Percentiles rank a stretch among this genome's conserved stretches.
Evolutionary conservation across 2,888 invertebrate species (phyloP).

Genomic region (Apantesis nais): DNA sequence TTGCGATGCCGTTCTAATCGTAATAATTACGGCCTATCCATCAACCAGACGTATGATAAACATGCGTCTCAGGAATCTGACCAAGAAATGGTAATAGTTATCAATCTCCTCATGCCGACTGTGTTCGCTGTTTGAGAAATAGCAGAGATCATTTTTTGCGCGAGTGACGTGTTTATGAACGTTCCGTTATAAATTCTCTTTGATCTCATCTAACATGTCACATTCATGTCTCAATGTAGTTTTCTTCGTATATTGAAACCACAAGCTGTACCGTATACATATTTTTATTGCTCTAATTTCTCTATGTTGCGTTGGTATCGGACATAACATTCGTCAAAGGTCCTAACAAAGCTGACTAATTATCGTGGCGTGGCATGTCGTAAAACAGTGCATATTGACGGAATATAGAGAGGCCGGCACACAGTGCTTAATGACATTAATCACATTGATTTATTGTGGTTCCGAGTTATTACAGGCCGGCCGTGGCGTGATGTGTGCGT

Average conservation of each 20-base stretch:
- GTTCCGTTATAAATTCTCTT: constrained; percentile 74
- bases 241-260: constrained; percentile 52
- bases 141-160: constrained; percentile 82
- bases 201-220: constrained; percentile 77
- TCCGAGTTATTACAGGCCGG: constrained; percentile 86
- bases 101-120: constrained; percentile 62
- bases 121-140: constrained; percentile 71
- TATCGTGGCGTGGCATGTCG: constrained; percentile 83
- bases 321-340: constrained; percentile 73
- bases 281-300: constrained; percentile 68
- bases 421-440: constrained; percentile 86
- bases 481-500: constrained; percentile 68
- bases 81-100: constrained; percentile 68
- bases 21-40: constrained; percentile 83
- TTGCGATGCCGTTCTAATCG: constrained; percentile 82
- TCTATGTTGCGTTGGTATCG: constrained; percentile 57
- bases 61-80: constrained; percentile 63
- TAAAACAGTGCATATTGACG: constrained; percentile 86
- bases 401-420: constrained; percentile 86
- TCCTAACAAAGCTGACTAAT: constrained; percentile 85
- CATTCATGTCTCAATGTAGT: constrained; percentile 55
- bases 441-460: constrained; percentile 87
- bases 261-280: constrained; percentile 59
- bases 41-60: constrained; percentile 80
- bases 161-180: constrained; percentile 78